Evolutionary conservation across 2,888 invertebrate species (phyloP).

Genomic region (Liposcelis brunnea): DNA sequence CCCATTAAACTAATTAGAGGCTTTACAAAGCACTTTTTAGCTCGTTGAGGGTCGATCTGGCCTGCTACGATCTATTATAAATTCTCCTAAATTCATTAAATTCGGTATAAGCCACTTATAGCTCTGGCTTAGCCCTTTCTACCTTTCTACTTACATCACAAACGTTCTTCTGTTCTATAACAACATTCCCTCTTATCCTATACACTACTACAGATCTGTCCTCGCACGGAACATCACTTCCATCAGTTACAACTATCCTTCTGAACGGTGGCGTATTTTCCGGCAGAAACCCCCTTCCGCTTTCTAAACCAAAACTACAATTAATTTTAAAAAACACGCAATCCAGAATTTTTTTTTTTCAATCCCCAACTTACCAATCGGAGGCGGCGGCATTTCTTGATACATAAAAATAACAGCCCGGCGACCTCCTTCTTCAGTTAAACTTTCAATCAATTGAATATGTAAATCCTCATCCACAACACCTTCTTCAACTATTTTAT

Average conservation of each 20-base stretch:
- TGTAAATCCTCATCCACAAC: slow-evolving; percentile 47
- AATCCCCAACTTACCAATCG: slow-evolving; percentile 34
- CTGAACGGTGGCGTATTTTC: slow-evolving; percentile 18
- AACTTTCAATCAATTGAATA: slow-evolving; percentile 40
- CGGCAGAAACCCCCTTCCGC: slow-evolving; percentile 31
- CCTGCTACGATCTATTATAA: too few species aligned
- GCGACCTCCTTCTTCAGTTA: slow-evolving; percentile 41
- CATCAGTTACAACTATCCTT: slow-evolving; percentile 38
- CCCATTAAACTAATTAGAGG: too few species aligned
- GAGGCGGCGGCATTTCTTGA: slow-evolving; percentile 44
- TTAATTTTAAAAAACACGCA: neutral
- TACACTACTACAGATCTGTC: slow-evolving; percentile 54
- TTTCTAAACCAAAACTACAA: slow-evolving; percentile 28
- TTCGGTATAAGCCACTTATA: too few species aligned
- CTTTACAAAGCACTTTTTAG: too few species aligned
- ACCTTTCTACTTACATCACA: slow-evolving; percentile 48
- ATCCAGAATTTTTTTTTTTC: neutral
- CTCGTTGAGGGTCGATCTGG: too few species aligned
- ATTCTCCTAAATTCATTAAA: too few species aligned
- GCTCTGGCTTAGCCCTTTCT: too few species aligned
- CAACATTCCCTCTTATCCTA: slow-evolving; percentile 38
- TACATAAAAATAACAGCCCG: slow-evolving; percentile 46
- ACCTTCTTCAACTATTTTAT: slow-evolving; percentile 46
- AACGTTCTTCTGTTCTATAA: slow-evolving; percentile 46
- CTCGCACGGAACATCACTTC: slow-evolving; percentile 34